Conservation (phyloP, 2,113 vertebrate species). For the Nasalis larvatus region DNA sequence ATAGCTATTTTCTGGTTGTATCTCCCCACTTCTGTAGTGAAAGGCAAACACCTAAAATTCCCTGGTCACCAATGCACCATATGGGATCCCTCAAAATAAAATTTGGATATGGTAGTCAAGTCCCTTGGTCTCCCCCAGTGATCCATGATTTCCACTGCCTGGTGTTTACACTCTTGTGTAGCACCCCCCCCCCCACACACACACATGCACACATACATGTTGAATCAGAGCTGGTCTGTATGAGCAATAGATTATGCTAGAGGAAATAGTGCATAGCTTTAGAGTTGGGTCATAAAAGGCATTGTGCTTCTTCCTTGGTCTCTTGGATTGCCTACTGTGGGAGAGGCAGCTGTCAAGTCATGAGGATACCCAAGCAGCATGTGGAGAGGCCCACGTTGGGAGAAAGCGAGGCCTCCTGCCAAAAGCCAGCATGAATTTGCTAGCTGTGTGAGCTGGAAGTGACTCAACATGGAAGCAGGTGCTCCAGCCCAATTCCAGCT, state of each 20-base stretch:
- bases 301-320: not conserved
- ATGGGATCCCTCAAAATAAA: not conserved
- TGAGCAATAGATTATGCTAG: not conserved
- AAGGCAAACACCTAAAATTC: not conserved
- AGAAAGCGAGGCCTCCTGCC: not conserved
- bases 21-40: not conserved
- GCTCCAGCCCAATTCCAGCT: not conserved
- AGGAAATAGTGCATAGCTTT: not conserved
- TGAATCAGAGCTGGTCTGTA: not conserved
- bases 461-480: not conserved
- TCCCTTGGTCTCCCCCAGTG: not conserved
- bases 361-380: not conserved
- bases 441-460: too few relatives aligned
- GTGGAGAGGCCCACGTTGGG: not conserved
- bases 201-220: too few relatives aligned
- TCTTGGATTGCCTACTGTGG: not conserved
- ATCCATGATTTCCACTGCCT: rapidly evolving
- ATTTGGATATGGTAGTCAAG: not conserved
- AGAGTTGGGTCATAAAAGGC: not conserved
- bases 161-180: not conserved
- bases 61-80: rapidly evolving
- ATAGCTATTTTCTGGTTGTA: not conserved
- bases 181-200: rapidly evolving
- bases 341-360: not conserved
- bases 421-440: not conserved